Percentiles rank a stretch among this genome's conserved stretches.
Conservation (phyloP, 1,140 invertebrate species). For the Macrobrachium nipponense region DNA sequence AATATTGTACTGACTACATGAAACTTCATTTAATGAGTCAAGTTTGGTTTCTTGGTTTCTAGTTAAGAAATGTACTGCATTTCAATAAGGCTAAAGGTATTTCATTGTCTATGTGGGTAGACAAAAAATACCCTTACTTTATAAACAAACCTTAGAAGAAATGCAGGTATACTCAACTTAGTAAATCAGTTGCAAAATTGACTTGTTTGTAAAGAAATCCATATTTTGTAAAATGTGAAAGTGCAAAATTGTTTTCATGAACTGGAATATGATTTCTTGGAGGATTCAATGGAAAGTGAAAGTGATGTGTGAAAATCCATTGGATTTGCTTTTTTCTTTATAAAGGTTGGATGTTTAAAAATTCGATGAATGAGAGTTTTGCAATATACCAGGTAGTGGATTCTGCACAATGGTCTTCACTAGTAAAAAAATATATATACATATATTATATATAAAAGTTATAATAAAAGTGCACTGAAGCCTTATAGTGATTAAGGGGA, state of each 20-base stretch:
- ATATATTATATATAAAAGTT: constrained; percentile 28
- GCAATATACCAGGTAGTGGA: no score
- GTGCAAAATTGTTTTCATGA: no score
- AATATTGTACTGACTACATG: constrained; percentile 23
- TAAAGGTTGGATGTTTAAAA: no score
- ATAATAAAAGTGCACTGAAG: constrained; percentile 2
- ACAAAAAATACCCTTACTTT: constrained; percentile 29
- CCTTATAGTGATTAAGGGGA: constrained; percentile 33
- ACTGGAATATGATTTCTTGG: no score
- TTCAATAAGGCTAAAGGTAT: constrained; percentile 26
- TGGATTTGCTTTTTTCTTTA: no score
- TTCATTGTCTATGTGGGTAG: constrained; percentile 25
- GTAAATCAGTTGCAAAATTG: constrained; percentile 18
- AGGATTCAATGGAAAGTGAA: no score
- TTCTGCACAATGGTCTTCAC: no score
- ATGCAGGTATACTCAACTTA: not conserved
- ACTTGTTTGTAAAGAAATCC: no score
- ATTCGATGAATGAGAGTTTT: no score
- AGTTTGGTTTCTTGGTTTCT: constrained; percentile 38
- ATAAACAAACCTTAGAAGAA: constrained; percentile 29
- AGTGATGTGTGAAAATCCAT: no score
- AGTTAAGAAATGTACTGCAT: constrained; percentile 26
- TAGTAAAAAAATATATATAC: constrained; percentile 1
- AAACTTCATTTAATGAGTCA: constrained; percentile 9
- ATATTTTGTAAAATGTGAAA: no score